Percentiles rank a stretch among this genome's conserved stretches.
Evolutionary conservation across 2,113 vertebrate species (phyloP).

Genomic region (Ctenodactylus gundi): DNA sequence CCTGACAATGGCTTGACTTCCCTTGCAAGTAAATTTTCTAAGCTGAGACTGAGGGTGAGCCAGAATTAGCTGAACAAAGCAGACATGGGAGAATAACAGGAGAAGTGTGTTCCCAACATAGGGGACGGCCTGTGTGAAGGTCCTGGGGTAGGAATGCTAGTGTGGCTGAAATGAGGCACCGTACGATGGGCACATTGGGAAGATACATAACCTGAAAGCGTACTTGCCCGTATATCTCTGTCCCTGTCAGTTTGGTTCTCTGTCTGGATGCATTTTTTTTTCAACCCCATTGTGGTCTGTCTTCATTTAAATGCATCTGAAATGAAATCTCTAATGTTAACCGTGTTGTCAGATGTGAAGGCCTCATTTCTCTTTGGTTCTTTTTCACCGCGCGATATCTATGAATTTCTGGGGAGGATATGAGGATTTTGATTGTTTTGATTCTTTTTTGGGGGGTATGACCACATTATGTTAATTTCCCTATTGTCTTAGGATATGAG

Average conservation of each 20-base stretch:
- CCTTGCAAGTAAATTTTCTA: neutral
- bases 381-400: slow-evolving; percentile 68
- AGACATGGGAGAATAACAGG: neutral
- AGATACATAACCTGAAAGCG: neutral
- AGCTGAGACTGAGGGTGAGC: neutral
- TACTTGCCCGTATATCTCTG: neutral
- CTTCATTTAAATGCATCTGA: slow-evolving; percentile 78
- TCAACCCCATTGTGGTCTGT: slow-evolving; percentile 44
- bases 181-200: neutral
- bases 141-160: neutral
- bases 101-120: neutral
- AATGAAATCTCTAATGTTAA: slow-evolving; percentile 78
- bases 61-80: neutral
- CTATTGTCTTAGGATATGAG: slow-evolving; percentile 76
- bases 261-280: neutral
- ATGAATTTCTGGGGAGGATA: slow-evolving; percentile 72
- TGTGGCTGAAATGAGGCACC: neutral
- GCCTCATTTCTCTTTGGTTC: slow-evolving; percentile 73
- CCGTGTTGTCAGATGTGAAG: slow-evolving; percentile 63
- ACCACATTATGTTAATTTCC: slow-evolving; percentile 82
- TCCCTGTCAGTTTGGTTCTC: neutral
- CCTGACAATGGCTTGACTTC: neutral
- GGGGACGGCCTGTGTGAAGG: neutral
- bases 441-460: slow-evolving; percentile 53
- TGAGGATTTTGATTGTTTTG: slow-evolving; percentile 77